Evolutionary conservation across 2,797 vertebrate species (phyloP).

Genomic region (Liparis tanakae): DNA sequence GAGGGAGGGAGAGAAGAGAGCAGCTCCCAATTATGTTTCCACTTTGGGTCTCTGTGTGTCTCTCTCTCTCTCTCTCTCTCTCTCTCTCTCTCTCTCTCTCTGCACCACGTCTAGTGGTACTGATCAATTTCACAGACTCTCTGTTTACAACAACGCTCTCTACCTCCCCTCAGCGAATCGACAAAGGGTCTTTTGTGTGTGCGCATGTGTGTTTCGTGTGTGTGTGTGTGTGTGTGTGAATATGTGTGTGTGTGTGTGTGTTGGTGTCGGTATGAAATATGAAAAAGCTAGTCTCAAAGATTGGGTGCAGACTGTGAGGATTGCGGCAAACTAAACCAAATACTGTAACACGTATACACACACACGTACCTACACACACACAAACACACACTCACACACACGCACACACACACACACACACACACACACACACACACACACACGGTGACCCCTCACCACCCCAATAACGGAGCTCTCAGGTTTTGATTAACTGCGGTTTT

Average conservation of each 20-base stretch:
- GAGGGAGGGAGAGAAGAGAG: slow-evolving; percentile 25
- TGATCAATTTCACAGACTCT: slow-evolving; percentile 78
- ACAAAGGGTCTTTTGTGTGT: slow-evolving; percentile 45
- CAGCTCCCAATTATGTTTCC: slow-evolving; percentile 69
- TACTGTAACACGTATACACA: slow-evolving; percentile 26
- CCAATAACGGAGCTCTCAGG: slow-evolving; percentile 64
- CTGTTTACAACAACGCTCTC: slow-evolving; percentile 71
- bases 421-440: slow-evolving; percentile 20
- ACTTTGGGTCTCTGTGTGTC: slow-evolving; percentile 61
- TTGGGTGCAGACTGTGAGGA: slow-evolving; percentile 48
- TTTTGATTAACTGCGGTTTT: slow-evolving; percentile 77
- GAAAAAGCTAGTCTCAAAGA: slow-evolving; percentile 52
- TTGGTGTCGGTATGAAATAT: slow-evolving; percentile 58
- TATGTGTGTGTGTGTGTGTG: slow-evolving; percentile 7
- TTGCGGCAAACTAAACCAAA: slow-evolving; percentile 58
- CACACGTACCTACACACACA: slow-evolving; percentile 4
- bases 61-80: slow-evolving; percentile 46
- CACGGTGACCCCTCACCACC: slow-evolving; percentile 55
- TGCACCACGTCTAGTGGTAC: slow-evolving; percentile 62
- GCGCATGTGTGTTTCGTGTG: not conserved
- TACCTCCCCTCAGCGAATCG: slow-evolving; percentile 51
- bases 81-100: slow-evolving; percentile 44
- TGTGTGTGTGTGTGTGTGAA: slow-evolving; percentile 1
- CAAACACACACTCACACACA: slow-evolving; percentile 2
- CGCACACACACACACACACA: slow-evolving; percentile 14